These are phyloP conservation scores for Halesus radiatus DNA, from an alignment of 1,140 invertebrate species.

Conservation along the genomic window DNA sequence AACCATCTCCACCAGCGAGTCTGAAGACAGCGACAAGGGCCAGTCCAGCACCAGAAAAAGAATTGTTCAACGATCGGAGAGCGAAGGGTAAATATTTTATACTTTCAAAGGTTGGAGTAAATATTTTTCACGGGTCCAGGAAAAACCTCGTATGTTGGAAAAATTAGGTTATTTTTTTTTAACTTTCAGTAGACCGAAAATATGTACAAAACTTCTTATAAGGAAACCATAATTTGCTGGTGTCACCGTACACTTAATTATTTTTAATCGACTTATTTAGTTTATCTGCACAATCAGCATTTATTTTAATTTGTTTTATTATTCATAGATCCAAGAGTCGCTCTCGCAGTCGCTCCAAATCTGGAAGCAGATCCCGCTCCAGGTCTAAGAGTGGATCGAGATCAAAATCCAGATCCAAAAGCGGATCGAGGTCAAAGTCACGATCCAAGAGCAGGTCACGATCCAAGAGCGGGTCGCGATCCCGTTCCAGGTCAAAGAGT, in stretches of 20 bases:
- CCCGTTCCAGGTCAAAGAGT: conserved; percentile 56
- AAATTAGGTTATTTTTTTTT: too few relatives aligned
- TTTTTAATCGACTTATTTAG: too few relatives aligned
- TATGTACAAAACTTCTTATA: too few relatives aligned
- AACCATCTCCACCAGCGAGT: conserved; percentile 94
- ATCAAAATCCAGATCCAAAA: conserved; percentile 61
- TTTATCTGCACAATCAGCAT: too few relatives aligned
- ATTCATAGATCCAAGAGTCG: conserved; percentile 55
- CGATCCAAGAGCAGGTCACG: conserved; percentile 64
- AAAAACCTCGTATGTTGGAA: too few relatives aligned
- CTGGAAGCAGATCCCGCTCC: conserved; percentile 62
- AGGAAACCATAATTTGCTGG: too few relatives aligned
- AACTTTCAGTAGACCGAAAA: too few relatives aligned
- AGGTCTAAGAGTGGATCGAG: conserved; percentile 59
- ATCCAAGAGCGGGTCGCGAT: too few relatives aligned
- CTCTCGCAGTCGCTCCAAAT: conserved; percentile 60
- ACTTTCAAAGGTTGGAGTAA: too few relatives aligned
- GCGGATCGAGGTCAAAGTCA: conserved; percentile 56
- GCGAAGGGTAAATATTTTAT: conserved; percentile 61
- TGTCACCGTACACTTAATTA: too few relatives aligned
- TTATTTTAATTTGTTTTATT: too few relatives aligned
- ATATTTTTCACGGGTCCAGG: too few relatives aligned
- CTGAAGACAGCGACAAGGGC: conserved; percentile 76
- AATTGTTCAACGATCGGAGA: conserved; percentile 67
- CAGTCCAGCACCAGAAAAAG: conserved; percentile 62